Evolutionary conservation across 1,140 invertebrate species (phyloP).

Genomic region (fruit fly (Drosophila melanogaster)): DNA sequence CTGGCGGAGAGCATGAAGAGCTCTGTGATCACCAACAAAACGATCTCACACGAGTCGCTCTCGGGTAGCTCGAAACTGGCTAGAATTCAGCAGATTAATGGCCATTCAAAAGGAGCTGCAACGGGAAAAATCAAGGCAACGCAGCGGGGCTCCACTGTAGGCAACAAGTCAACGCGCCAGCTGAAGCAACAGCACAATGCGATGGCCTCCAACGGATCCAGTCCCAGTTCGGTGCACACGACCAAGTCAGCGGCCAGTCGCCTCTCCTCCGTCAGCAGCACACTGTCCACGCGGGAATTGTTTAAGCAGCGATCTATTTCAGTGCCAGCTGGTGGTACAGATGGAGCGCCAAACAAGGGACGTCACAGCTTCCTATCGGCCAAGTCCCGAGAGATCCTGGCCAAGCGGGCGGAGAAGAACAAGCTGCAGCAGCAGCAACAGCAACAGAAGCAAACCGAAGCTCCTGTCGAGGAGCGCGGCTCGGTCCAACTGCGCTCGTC

Average conservation of each 20-base stretch:
- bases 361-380: constrained; percentile 79
- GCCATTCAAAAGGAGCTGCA: constrained; percentile 15
- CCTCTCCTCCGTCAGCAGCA: constrained; percentile 76
- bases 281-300: constrained; percentile 70
- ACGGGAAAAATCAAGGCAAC: constrained; percentile 25
- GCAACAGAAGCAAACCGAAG: constrained; percentile 63
- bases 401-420: constrained; percentile 77
- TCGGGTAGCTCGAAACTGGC: constrained; percentile 61
- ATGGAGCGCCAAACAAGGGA: constrained; percentile 31
- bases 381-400: constrained; percentile 82
- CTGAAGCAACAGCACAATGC: constrained; percentile 75
- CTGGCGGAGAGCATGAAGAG: constrained; percentile 85
- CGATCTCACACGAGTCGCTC: constrained; percentile 82
- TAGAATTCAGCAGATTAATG: constrained; percentile 65
- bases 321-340: constrained; percentile 63
- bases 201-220: constrained; percentile 74
- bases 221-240: constrained; percentile 79
- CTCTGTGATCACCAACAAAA: constrained; percentile 84
- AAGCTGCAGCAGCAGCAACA: constrained; percentile 75
- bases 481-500: constrained; percentile 49
- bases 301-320: constrained; percentile 81
- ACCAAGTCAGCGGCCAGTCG: constrained; percentile 80
- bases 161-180: constrained; percentile 64
- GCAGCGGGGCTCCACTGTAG: constrained; percentile 51
- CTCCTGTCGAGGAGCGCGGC: constrained; percentile 73